Percentiles rank a stretch among this genome's conserved stretches.
Conservation (phyloP, 2,888 invertebrate species). For the Leuctra nigra region DNA sequence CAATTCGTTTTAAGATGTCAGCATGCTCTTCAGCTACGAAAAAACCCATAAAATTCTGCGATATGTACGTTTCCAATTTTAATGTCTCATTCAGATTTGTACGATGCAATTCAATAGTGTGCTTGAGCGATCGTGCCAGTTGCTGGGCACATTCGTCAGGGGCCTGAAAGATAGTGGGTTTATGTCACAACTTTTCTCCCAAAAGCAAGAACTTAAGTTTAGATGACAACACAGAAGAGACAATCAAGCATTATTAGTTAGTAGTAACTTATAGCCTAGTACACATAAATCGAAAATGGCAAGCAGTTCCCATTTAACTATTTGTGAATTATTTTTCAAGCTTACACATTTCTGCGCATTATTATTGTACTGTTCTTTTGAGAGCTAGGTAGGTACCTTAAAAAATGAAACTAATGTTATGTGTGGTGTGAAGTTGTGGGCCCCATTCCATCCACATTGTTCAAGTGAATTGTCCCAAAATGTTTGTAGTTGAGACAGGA, state of each 20-base stretch:
- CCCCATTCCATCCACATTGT: conserved; percentile 79
- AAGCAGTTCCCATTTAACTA: too few relatives aligned
- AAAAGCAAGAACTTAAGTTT: too few relatives aligned
- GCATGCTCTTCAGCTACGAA: conserved; percentile 80
- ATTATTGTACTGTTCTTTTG: too few relatives aligned
- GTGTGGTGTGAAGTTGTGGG: conserved; percentile 85
- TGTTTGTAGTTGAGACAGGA: conserved; percentile 62
- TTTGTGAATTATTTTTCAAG: too few relatives aligned
- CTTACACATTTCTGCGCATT: neutral
- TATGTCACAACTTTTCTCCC: too few relatives aligned
- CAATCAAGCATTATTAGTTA: too few relatives aligned
- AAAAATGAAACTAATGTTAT: conserved; percentile 87
- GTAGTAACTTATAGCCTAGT: too few relatives aligned
- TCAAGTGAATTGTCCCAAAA: conserved; percentile 74
- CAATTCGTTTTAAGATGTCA: conserved; percentile 69
- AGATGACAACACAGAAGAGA: too few relatives aligned
- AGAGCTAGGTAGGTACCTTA: conserved; percentile 58
- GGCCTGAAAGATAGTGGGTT: conserved; percentile 52
- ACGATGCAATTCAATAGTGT: conserved; percentile 53
- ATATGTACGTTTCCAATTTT: conserved; percentile 72
- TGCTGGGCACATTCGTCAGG: conserved; percentile 66
- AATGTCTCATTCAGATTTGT: conserved; percentile 41
- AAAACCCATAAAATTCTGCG: conserved; percentile 85
- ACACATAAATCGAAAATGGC: too few relatives aligned
- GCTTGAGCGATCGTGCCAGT: conserved; percentile 62